phyloP scores from a whole-genome alignment of 2,113 vertebrate species.

The Charadrius vociferus region DNA sequence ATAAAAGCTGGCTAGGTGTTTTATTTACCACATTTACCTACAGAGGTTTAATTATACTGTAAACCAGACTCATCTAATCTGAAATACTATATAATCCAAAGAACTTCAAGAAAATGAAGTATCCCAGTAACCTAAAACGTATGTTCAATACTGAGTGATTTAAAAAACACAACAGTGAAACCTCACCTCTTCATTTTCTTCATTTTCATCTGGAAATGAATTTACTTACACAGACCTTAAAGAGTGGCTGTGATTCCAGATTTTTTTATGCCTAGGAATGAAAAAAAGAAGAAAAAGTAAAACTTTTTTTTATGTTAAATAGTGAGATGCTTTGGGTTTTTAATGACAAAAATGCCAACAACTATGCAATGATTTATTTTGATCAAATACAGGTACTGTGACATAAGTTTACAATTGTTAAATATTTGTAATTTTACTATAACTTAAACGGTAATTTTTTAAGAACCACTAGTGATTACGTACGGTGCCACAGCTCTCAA shows the following conservation, averaged over 20 bases:
- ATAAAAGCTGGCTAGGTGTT: background rate
- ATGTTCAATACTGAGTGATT: background rate
- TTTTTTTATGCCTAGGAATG: background rate
- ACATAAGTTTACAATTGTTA: background rate
- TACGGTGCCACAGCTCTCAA: background rate
- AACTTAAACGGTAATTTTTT: background rate
- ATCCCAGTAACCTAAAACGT: background rate
- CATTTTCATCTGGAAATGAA: background rate
- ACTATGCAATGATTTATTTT: background rate
- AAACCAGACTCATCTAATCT: background rate
- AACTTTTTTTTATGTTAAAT: background rate
- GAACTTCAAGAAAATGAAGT: background rate
- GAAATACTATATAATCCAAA: background rate
- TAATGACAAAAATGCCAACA: background rate
- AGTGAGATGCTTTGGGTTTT: background rate
- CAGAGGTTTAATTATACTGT: background rate
- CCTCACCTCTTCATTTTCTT: background rate
- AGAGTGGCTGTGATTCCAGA: background rate
- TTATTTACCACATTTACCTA: background rate
- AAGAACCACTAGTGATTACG: background rate
- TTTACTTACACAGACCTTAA: background rate
- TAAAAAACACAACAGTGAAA: background rate
- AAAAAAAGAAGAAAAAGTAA: background rate
- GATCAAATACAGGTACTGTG: background rate
- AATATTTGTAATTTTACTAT: background rate